Conservation (phyloP, 2,113 vertebrate genomes). For the Rhombomys opimus region DNA sequence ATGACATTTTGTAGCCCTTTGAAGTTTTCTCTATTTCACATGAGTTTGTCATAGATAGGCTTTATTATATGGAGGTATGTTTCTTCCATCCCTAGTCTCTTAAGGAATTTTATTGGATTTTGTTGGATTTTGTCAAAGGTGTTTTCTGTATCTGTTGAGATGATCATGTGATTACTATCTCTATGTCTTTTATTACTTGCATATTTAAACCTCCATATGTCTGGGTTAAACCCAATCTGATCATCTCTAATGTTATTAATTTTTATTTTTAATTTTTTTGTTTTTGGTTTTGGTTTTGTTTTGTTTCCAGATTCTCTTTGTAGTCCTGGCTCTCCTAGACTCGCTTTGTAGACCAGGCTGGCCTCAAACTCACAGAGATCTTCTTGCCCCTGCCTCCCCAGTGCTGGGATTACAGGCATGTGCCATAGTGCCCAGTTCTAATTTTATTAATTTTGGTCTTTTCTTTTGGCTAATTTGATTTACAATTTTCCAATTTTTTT, state of each 20-base stretch:
- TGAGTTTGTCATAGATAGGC: not conserved
- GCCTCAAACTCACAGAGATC: no score
- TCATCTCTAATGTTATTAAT: not conserved
- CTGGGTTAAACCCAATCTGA: not conserved
- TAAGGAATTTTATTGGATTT: not conserved
- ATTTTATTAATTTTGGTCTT: not conserved
- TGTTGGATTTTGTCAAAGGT: not conserved
- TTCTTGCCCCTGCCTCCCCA: no score
- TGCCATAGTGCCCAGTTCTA: no score
- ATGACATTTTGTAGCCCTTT: not conserved
- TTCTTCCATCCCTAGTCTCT: not conserved
- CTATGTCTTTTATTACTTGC: not conserved
- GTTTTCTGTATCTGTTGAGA: not conserved
- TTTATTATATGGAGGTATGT: not conserved
- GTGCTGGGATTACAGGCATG: no score
- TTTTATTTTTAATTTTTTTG: not conserved
- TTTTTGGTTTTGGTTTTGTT: no score
- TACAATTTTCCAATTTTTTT: not conserved
- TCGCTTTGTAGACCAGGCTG: no score
- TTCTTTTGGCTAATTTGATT: not conserved
- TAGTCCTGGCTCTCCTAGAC: no score
- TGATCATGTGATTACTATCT: not conserved
- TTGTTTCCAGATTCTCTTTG: no score
- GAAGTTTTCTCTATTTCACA: not conserved
- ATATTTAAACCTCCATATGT: not conserved